These are phyloP conservation scores for Urocynchramus pylzowi DNA, from an alignment of 2,113 vertebrate genomes.

Conservation along the genomic window DNA sequence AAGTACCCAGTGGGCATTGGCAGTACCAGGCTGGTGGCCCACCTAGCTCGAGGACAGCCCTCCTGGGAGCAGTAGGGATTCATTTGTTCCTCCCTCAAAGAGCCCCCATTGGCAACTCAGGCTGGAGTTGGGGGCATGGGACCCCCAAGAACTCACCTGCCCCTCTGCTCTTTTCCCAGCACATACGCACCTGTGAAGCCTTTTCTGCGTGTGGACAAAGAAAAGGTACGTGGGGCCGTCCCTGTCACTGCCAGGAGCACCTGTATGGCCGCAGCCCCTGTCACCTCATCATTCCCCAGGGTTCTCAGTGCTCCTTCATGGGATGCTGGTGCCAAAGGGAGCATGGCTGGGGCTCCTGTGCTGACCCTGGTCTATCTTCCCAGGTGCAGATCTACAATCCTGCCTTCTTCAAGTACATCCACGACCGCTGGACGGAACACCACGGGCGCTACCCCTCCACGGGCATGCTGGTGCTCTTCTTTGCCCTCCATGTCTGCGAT, in stretches of 20 bases:
- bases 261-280: accelerated
- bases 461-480: constrained; percentile 96
- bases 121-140: background rate
- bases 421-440: constrained; percentile 92
- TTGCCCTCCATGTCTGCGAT: constrained; percentile 93
- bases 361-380: background rate
- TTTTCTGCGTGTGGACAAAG: constrained; percentile 97
- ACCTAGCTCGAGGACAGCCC: accelerated
- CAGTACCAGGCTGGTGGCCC: background rate
- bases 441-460: constrained; percentile 98
- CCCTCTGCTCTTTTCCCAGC: constrained; percentile 62
- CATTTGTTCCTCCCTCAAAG: background rate
- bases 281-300: background rate
- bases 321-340: background rate
- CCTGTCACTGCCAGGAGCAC: accelerated
- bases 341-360: accelerated
- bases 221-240: constrained; percentile 80
- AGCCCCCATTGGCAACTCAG: background rate
- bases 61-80: background rate
- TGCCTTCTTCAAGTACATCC: constrained; percentile 98
- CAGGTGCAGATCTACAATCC: constrained; percentile 99
- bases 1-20: constrained; percentile 30
- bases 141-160: background rate
- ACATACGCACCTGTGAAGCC: constrained; percentile 97
- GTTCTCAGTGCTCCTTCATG: background rate